A percentile compares a stretch with the other conserved stretches of the same genome.
phyloP scores from a whole-genome alignment of 1,140 invertebrate genomes.

The Caenorhabditis inopinata region DNA sequence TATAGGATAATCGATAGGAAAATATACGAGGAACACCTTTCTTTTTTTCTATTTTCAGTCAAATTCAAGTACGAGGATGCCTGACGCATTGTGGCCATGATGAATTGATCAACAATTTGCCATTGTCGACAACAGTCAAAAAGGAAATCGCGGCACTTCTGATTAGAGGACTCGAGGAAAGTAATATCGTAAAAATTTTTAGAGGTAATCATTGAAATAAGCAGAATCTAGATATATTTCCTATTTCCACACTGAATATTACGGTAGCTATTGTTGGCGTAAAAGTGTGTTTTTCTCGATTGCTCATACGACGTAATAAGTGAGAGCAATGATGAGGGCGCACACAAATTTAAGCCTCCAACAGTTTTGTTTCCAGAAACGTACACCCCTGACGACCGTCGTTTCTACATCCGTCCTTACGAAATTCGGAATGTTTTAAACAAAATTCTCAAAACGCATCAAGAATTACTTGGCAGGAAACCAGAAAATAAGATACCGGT shows the following conservation, averaged over 20 bases:
- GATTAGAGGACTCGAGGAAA: not conserved
- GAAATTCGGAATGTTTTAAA: not conserved
- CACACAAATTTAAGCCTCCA: too few species aligned
- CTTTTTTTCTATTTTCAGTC: not conserved
- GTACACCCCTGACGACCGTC: not conserved
- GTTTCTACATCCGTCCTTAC: not conserved
- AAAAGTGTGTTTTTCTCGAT: too few species aligned
- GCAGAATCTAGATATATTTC: too few species aligned
- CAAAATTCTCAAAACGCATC: not conserved
- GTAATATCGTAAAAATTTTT: not conserved
- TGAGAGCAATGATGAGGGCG: too few species aligned
- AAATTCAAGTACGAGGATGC: not conserved
- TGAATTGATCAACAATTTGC: not conserved
- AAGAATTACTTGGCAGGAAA: too few species aligned
- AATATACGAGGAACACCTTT: too few species aligned
- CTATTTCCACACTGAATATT: not conserved
- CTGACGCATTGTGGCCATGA: not conserved
- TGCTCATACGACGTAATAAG: too few species aligned
- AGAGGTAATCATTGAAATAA: not conserved
- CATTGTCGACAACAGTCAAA: not conserved
- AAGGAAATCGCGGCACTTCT: not conserved
- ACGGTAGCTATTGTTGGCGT: not conserved
- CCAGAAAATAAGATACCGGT: too few species aligned
- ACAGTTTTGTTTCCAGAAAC: not conserved
- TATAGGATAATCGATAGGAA: too few species aligned